Evolutionary conservation across 2,888 invertebrate species (phyloP), one percentile per base, ranked within the genome.

Genomic region (Drosophila neotestacea): DNA sequence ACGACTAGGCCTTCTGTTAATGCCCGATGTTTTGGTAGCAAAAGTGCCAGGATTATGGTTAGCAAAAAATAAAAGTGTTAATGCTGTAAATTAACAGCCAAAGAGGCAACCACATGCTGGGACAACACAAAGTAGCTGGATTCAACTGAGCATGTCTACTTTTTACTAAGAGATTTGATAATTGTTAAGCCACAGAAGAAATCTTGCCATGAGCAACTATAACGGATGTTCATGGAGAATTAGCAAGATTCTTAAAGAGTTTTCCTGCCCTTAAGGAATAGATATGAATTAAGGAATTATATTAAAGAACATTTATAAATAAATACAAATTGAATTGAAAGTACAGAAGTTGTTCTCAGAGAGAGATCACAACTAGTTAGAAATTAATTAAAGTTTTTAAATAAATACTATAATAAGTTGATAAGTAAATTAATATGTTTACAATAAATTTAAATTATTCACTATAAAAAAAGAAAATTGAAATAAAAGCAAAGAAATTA

Each of bases 1-100:
- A 59, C 51, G 16, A 44, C 16, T 34, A 54, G 16, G 30, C 27
- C 55, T 36, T 72, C 76, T 66, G 47, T 54, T 69, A 62, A 60
- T 66, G 64, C 64, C 63, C 41, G 28, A 38, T 81, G 81, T 86
- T 84, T 84, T 86, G 85, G 79, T 86, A 68, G 86, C 81, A 79
- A 69, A 81, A 80, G 55, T 70, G 72, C 54, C 70, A 72, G 82
- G 84, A 85, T 85, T 87, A 85, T 64, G 74, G 28, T 51, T 30
- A 36, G 64, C 55, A 65, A 73, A 36, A 32, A 22, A 63, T 62
- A 70, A 70, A 74, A 77, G 79, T 81, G 79, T 74, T 86, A 71
- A 73, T 75, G 54, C 82, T 58, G 64, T 38, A 79, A 81, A 81
- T 81, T 73, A 73, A 34, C 51, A 65, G 67, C 36, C 67, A 48